Evolutionary conservation across 1,140 invertebrate species (phyloP), one percentile per base, ranked within the genome.

Genomic region (Polypedilum vanderplanki): DNA sequence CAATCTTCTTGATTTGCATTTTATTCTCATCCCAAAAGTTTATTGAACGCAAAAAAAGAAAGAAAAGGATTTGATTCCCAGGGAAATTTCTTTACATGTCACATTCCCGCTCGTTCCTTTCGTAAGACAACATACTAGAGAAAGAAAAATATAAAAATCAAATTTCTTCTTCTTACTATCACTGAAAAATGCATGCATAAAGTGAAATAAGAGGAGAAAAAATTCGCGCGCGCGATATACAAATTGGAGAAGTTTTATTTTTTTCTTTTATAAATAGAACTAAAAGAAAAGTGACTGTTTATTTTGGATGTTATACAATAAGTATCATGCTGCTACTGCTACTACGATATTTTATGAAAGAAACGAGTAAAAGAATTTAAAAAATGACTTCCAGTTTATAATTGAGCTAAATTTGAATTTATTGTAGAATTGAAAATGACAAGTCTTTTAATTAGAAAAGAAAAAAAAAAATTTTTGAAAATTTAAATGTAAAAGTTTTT

Each of bases 241-340:
- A 33, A 20, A 8, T 22, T 70, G 8, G 65, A 70, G 22, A 73
- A 73, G 20, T 40, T 73, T 73, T 73, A 33, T 40, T 12, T 40
- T 33, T 40, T 24, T 33, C 22, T 33, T 73, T 33, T 73, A 73
- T n/a, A 73, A 40, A 73, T 40, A 73, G 73, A 73, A 24, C 40
- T 7, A 10, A 22, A 73, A 40, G 22, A 40, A 73, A 73, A 73
- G 15, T 57, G 46, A 57, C 46, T 57, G 46, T 57, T 57, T 57
- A 33, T 33, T 33, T 33, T 33, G 24, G 24, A 33, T 33, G 46
- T 57, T 57, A 57, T 57, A 57, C 46, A 57, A 57, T 57, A 33
- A 33, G 24, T 33, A 33, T 33, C 24, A 33, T 33, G 24, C 24
- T 33, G 24, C 24, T 33, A 3, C 2, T 33, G 24, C 24, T 33